Base-by-base conservation (phyloP, 2,888 invertebrate genomes). In the Anarsia innoxiella region DNA sequence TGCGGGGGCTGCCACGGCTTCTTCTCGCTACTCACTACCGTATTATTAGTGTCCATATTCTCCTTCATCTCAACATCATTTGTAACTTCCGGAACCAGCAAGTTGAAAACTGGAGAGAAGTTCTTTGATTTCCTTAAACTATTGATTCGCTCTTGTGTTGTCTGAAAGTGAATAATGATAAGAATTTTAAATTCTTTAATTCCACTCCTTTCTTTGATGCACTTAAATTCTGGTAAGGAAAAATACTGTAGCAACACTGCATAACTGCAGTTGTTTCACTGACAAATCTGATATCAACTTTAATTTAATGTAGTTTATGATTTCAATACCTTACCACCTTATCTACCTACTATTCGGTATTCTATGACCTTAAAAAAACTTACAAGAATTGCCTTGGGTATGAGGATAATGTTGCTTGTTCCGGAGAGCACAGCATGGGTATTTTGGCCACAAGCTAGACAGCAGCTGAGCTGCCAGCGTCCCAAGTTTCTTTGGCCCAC, bases 61-160 rank as follows among this genome's bases (percentile, higher is more conserved):
- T 82, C 83, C 52, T 83, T 82, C 72, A 78, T 84, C 48, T 83
- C 77, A 54, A 87, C 64, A 51, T 87, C 87, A 61, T 71, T 82
- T 48, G 73, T 75, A 44, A 73, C 73, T 52, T 86, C 85, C 53
- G 88, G 84, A 48, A 93, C 86, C 44, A 93, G 68, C 57, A 94
- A 78, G 53, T 90, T 89, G 69, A 92, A 94, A 32, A 90, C 87
- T 44, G 89, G 86, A 36, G 94, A 95, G 70, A 88, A 93, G 47
- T 87, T 86, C 44, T 87, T 89, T 56, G 88, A 88, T 42, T 85
- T 82, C 59, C 88, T 89, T 45, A 91, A 72, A 56, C 77, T 85
- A 29, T 85, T 75, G 51, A 93, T 79, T 53, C 87, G 86, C 42
- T 89, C 88, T 46, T 78, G 66, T 58, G 86, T 87, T 44, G 86